Percentiles rank a stretch among this genome's conserved stretches.
Conservation (phyloP, 2,888 invertebrate species). For the Glaucopsyche alexis region DNA sequence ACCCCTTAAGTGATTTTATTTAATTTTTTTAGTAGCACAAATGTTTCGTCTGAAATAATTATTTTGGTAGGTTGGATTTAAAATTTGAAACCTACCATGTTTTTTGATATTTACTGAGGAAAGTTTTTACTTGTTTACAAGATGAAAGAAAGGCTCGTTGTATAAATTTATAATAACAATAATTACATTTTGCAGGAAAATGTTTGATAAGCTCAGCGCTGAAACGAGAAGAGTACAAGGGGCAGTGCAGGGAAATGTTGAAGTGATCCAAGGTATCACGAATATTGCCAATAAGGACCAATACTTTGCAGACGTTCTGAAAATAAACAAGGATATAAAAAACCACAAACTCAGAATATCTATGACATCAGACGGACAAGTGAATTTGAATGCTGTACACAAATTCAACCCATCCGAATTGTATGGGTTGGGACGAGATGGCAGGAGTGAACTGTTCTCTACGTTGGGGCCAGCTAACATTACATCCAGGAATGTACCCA, state of each 20-base stretch:
- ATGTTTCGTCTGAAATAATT: no score
- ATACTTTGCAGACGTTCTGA: slow-evolving; percentile 75
- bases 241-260: slow-evolving; percentile 70
- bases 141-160: no score
- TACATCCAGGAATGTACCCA: slow-evolving; percentile 53
- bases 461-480: slow-evolving; percentile 57
- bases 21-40: no score
- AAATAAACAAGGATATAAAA: slow-evolving; percentile 77
- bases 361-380: slow-evolving; percentile 68
- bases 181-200: slow-evolving; percentile 67
- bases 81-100: no score
- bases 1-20: not conserved
- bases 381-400: slow-evolving; percentile 67
- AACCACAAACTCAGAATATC: slow-evolving; percentile 72
- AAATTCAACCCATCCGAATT: slow-evolving; percentile 65
- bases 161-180: not conserved
- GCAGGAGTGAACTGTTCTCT: slow-evolving; percentile 58
- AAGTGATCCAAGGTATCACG: slow-evolving; percentile 76
- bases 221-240: slow-evolving; percentile 75
- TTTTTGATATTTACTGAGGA: no score
- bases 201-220: slow-evolving; percentile 79
- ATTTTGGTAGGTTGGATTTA: no score
- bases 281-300: slow-evolving; percentile 78
- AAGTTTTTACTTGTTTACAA: no score
- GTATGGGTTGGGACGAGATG: slow-evolving; percentile 55